Evolutionary conservation across 2,113 vertebrate genomes (phyloP), one percentile per base, ranked within the genome.

Genomic region (Psettodes erumei): DNA sequence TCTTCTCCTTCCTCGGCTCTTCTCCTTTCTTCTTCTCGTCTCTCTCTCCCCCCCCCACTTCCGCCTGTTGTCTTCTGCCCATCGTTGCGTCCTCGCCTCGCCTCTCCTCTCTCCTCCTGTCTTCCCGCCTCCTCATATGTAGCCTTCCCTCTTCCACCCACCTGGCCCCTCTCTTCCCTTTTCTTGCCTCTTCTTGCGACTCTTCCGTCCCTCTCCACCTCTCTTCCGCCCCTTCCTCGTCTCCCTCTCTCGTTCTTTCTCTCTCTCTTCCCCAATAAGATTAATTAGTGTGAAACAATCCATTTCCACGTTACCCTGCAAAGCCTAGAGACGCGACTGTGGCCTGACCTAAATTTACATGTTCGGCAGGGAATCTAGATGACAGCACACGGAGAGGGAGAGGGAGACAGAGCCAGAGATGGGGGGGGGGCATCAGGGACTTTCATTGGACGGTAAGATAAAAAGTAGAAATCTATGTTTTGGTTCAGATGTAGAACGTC

Each of bases 281-380:
- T 92, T 91, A 92, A 89, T 76, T 82, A 65, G 84, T 88, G 86
- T 92, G 92, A 92, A 93, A 87, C 82, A 79, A 85, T 87, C 80
- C 79, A 88, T 86, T 90, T 90, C 90, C 88, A 84, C 88, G 77
- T 87, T 88, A 89, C 86, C 72, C 86, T 85, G 77, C 61, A 58
- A 84, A 88, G 84, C 90, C 84, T 80, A 13, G 81, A 83, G 77
- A 89, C 85, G 85, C 91, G 89, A 89, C 86, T 87, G 86, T 82
- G 81, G 91, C 89, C 88, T 95, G 94, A 94, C 94, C 94, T 94
- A 94, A 93, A 95, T 95, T 91, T 93, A 93, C 82, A 93, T 90
- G 89, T 90, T 89, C 83, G 89, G 62, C 77, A 90, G 87, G 82
- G 86, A 94, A 93, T 95, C 88, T 93, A 91, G 87, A 93, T 93